Evolutionary conservation across 1,140 invertebrate genomes (phyloP), one percentile per base, ranked within the genome.

Genomic region (Drosophila baimaii): DNA sequence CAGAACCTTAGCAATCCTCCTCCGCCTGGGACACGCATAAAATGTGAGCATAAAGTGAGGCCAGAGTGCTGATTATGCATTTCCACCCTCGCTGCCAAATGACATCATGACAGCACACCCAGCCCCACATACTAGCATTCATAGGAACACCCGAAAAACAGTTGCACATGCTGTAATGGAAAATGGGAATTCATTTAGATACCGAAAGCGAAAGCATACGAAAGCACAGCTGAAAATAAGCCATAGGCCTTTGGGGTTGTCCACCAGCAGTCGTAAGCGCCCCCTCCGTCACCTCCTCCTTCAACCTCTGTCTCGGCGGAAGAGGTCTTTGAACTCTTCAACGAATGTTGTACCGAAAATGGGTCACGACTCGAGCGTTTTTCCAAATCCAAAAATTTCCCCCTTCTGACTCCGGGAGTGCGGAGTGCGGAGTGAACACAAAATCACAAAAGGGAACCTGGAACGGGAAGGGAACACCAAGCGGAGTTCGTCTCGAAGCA

Each of bases 281-380:
- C 27, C 43, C 27, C 17, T 15, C 10, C 25, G 15, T 8, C 52
- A 8, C 29, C 29, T 35, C 19, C 31, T n/a, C n/a, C n/a, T n/a
- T n/a, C n/a, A n/a, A n/a, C n/a, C n/a, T 33, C 31, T 15, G 37
- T 5, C 23, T 8, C 44, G 43, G 19, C 52, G 31, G 31, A 44
- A 15, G 55, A 79, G 82, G 82, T 86, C 82, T 86, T 86, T 86
- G 82, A 86, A 86, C 82, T 88, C 77, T 49, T 31, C 69, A 43
- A 41, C 57, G 46, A 61, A 81, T 59, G 43, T 81, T 68, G 62
- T 59, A 72, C 83, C n/a, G 63, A 82, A 86, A 86, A 86, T 88
- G 72, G 84, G 83, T 88, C 84, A 86, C 65, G 64, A 70, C 70
- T 72, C 62, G 73, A 64, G 58, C 49, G 61, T 79, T 82, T 82